Evolutionary conservation across 1,140 invertebrate genomes (phyloP).

Genomic region (Oryzaephilus surinamensis): DNA sequence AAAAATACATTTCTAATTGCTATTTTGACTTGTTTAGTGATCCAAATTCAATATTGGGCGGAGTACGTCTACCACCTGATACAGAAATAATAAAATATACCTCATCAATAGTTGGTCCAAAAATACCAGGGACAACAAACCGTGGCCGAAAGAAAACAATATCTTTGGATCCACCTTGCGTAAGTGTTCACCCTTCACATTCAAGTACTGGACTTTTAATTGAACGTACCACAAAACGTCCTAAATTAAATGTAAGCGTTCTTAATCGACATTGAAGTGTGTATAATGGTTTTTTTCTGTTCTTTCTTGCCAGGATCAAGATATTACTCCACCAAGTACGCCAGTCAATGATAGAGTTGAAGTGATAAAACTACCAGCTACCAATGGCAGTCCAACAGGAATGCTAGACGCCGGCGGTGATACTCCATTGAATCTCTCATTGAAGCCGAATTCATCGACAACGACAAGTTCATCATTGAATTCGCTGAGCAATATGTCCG

Average conservation of each 20-base stretch:
- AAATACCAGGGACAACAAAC: constrained; percentile 69
- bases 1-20: not conserved
- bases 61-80: constrained; percentile 71
- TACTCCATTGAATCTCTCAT: constrained; percentile 67
- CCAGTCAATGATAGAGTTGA: constrained; percentile 56
- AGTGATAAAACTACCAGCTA: constrained; percentile 62
- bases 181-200: constrained; percentile 47
- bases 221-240: constrained; percentile 44
- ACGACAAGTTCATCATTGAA: constrained; percentile 42
- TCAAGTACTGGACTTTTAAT: constrained; percentile 36
- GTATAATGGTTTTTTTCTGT: constrained; percentile 1
- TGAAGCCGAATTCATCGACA: constrained; percentile 53
- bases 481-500: constrained; percentile 44
- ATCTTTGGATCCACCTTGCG: constrained; percentile 67
- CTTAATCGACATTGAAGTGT: not conserved
- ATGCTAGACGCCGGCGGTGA: constrained; percentile 48
- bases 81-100: constrained; percentile 85
- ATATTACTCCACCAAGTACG: constrained; percentile 21
- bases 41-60: constrained; percentile 65
- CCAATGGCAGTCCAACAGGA: constrained; percentile 34
- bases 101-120: constrained; percentile 70
- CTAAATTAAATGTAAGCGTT: constrained; percentile 27
- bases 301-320: constrained; percentile 18
- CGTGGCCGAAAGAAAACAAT: constrained; percentile 77
- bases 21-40: constrained; percentile 44